phyloP scores from a whole-genome alignment of 1,140 invertebrate genomes.

The Linepithema humile region DNA sequence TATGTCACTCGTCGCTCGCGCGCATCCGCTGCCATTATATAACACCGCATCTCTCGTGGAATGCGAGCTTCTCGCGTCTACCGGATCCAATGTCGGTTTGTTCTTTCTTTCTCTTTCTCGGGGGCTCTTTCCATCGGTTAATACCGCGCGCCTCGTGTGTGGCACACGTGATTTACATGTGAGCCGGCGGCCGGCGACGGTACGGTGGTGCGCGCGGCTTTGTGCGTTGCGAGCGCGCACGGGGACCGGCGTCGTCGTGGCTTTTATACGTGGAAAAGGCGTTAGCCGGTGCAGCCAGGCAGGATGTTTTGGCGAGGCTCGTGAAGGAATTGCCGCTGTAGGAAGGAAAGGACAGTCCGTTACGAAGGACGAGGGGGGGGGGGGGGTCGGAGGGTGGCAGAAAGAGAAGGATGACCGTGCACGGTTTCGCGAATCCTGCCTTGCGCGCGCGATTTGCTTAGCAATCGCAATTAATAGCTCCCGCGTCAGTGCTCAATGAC shows the following conservation, averaged over 20 bases:
- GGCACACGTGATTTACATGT: constrained; percentile 73
- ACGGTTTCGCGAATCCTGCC: constrained; percentile 37
- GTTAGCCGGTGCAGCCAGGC: constrained; percentile 57
- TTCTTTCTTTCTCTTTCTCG: constrained; percentile 52
- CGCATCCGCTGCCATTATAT: constrained; percentile 26
- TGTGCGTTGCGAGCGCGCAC: constrained; percentile 16
- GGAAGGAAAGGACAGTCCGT: constrained; percentile 55
- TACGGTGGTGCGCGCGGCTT: constrained; percentile 38
- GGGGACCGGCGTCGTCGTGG: constrained; percentile 41
- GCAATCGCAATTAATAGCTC: constrained; percentile 53
- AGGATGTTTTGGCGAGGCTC: constrained; percentile 73
- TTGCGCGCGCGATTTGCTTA: constrained; percentile 44
- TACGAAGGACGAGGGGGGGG: constrained; percentile 19
- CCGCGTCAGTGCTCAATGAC: constrained; percentile 41
- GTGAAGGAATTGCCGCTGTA: constrained; percentile 73
- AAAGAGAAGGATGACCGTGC: constrained; percentile 42
- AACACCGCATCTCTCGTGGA: constrained; percentile 28
- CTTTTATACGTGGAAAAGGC: constrained; percentile 64
- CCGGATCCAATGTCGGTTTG: constrained; percentile 28
- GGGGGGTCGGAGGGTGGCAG: background rate
- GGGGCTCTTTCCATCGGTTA: constrained; percentile 37
- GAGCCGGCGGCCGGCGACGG: constrained; percentile 60
- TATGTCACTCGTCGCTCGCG: background rate
- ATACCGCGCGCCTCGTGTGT: constrained; percentile 64
- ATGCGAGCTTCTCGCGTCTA: constrained; percentile 42